These are phyloP conservation scores for Maniola jurtina DNA, from an alignment of 1,140 invertebrate species.

Conservation along the genomic window DNA sequence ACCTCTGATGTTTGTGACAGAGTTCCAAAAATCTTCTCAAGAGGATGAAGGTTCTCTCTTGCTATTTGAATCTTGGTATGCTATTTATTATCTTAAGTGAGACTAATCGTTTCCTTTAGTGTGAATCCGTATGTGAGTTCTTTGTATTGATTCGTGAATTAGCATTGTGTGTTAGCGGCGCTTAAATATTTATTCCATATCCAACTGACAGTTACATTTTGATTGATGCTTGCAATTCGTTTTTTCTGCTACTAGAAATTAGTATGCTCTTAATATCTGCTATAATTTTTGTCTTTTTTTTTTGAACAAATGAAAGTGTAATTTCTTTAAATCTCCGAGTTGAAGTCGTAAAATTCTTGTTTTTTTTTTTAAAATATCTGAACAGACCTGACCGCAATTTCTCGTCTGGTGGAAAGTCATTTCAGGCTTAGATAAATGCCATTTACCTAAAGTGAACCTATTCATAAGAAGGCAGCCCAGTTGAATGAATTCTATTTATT, in stretches of 20 bases:
- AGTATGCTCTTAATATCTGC: constrained; percentile 20
- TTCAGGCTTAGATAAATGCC: neutral
- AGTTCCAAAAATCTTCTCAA: no score
- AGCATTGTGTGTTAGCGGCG: constrained; percentile 10
- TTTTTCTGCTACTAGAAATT: constrained; percentile 21
- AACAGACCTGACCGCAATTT: neutral
- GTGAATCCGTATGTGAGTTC: neutral
- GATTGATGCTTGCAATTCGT: constrained; percentile 28
- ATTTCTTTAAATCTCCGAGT: neutral
- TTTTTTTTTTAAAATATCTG: no score
- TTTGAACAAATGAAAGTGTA: constrained; percentile 18
- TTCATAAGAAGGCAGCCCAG: neutral
- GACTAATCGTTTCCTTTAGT: no score
- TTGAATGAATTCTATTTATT: neutral
- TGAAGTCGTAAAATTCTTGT: neutral
- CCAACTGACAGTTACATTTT: constrained; percentile 21
- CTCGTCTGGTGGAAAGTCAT: neutral
- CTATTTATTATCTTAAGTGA: no score
- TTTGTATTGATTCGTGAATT: neutral
- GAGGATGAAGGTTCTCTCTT: no score
- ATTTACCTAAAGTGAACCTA: no score
- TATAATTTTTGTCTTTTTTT: constrained; percentile 9
- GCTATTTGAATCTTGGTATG: no score
- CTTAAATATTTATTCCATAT: constrained; percentile 17
- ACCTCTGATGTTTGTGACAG: no score